phyloP scores from a whole-genome alignment of 2,888 invertebrate genomes.

The Diarsia dahlii region DNA sequence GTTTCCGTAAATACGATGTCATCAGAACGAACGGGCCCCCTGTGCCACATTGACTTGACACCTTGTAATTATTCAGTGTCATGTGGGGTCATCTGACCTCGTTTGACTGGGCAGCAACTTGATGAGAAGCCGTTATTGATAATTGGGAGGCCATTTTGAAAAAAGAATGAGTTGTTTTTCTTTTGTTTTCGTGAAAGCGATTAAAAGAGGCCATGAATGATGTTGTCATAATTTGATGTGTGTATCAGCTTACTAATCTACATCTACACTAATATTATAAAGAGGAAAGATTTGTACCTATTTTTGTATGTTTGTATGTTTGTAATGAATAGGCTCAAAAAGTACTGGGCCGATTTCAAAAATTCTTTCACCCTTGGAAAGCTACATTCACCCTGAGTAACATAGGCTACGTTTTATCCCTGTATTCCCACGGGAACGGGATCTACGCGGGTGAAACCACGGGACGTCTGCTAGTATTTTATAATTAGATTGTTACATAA shows the following conservation, averaged over 20 bases:
- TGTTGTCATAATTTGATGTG: neutral
- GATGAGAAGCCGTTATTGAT: constrained; percentile 36
- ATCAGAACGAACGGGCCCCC: constrained; percentile 15
- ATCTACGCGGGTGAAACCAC: too few relatives aligned
- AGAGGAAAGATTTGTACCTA: too few relatives aligned
- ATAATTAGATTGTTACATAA: neutral
- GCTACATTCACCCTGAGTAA: too few relatives aligned
- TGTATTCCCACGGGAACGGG: too few relatives aligned
- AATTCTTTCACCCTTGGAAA: too few relatives aligned
- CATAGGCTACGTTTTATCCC: too few relatives aligned
- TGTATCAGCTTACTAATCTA: too few relatives aligned
- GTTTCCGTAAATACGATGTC: constrained; percentile 19
- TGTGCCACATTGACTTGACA: constrained; percentile 43
- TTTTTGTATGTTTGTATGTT: too few relatives aligned
- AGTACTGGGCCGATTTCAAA: too few relatives aligned
- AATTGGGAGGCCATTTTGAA: constrained; percentile 37
- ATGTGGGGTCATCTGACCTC: constrained; percentile 49
- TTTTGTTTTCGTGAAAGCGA: constrained; percentile 10
- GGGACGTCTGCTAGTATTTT: too few relatives aligned
- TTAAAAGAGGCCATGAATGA: neutral
- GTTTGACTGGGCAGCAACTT: constrained; percentile 19
- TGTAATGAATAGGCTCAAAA: too few relatives aligned
- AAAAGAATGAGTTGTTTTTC: neutral
- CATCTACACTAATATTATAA: too few relatives aligned
- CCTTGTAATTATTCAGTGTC: constrained; percentile 62